phyloP scores from a whole-genome alignment of 2,113 vertebrate genomes.

The Pluvianellus socialis region DNA sequence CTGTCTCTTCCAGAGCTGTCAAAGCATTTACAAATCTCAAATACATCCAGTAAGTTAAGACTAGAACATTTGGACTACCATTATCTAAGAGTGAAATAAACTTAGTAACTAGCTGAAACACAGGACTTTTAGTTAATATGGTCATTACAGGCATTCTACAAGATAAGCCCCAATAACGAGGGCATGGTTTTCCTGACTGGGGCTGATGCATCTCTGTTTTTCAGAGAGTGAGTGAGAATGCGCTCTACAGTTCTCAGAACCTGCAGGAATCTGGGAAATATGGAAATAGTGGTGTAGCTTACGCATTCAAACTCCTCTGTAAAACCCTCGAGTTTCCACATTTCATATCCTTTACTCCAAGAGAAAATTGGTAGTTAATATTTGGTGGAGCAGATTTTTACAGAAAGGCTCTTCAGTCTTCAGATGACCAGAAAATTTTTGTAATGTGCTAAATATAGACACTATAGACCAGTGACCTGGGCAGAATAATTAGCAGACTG shows the following conservation, averaged over 20 bases:
- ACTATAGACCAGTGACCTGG: conserved; percentile 16
- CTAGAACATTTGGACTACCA: not conserved
- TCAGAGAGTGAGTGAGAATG: not conserved
- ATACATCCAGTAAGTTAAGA: not conserved
- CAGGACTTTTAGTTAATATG: not conserved
- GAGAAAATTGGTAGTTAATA: not conserved
- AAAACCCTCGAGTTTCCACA: not conserved
- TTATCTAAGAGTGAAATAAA: not conserved
- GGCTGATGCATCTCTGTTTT: not conserved
- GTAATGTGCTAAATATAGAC: not conserved
- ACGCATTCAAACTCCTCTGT: not conserved
- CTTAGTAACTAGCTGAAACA: not conserved
- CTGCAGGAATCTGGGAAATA: not conserved
- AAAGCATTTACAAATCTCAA: not conserved
- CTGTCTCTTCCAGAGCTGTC: not conserved
- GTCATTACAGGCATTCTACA: not conserved
- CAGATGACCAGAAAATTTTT: not conserved
- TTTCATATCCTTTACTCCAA: not conserved
- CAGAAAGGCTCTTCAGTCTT: conserved; percentile 25
- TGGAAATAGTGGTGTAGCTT: not conserved
- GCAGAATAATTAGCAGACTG: conserved; percentile 38
- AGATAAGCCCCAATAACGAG: not conserved
- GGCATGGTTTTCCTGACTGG: fast-evolving
- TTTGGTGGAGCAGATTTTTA: not conserved
- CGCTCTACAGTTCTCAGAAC: not conserved